phyloP scores from a whole-genome alignment of 2,797 vertebrate genomes.

The Tokudaia tokunoshimensis region DNA sequence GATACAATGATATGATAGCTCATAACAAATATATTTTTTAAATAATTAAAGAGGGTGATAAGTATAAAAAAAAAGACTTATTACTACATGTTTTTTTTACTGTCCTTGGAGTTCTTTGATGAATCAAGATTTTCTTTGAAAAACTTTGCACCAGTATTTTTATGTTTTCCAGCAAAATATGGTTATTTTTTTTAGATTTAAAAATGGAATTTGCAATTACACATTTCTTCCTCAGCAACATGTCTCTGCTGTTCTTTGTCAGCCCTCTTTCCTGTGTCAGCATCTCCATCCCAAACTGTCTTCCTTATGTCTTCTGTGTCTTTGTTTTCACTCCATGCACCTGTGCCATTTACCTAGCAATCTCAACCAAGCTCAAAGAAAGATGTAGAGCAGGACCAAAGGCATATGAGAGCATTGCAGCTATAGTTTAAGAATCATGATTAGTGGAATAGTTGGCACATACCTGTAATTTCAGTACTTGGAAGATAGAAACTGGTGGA shows the following conservation, averaged over 20 bases:
- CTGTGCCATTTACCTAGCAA: background rate
- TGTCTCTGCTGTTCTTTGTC: background rate
- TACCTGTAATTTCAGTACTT: background rate
- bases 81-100: constrained; percentile 21
- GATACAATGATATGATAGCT: no score
- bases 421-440: background rate
- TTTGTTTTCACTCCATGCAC: background rate
- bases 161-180: constrained; percentile 49
- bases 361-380: constrained; percentile 4
- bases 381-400: constrained; percentile 1
- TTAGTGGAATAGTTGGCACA: background rate
- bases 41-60: no score
- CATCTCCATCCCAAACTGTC: background rate
- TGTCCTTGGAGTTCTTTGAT: background rate
- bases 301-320: background rate
- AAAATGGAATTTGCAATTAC: constrained; percentile 31
- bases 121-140: constrained; percentile 63
- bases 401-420: background rate
- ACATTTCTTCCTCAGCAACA: constrained; percentile 5
- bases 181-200: constrained; percentile 46
- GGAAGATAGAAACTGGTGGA: background rate
- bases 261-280: background rate
- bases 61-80: no score
- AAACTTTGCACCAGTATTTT: constrained; percentile 41
- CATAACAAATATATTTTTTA: no score